Evolutionary conservation across 2,113 vertebrate genomes (phyloP).

Genomic region (Callocephalon fimbriatum): DNA sequence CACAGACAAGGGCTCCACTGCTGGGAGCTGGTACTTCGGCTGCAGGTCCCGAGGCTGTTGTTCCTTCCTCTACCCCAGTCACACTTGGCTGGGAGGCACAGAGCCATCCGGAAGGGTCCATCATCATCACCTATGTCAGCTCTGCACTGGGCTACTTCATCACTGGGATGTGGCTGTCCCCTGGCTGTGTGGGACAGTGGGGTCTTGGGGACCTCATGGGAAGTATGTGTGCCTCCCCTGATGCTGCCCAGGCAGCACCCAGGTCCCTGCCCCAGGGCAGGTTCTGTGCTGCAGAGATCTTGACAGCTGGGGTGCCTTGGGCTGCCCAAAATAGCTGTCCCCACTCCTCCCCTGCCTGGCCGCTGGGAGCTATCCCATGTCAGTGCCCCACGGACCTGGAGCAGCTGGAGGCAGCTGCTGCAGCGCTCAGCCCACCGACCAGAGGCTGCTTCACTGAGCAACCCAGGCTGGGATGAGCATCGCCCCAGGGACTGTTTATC

Average conservation of each 20-base stretch:
- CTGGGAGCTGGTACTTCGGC: not conserved
- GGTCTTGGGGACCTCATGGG: not conserved
- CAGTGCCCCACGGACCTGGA: not conserved
- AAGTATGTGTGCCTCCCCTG: not conserved
- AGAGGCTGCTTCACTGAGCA: fast-evolving
- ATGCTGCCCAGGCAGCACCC: not conserved
- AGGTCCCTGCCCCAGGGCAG: not conserved
- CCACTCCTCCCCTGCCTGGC: not conserved
- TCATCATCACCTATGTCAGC: not conserved
- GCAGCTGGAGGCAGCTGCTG: not conserved
- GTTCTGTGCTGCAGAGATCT: not conserved
- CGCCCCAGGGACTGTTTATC: not conserved
- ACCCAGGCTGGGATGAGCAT: not conserved
- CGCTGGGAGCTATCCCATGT: not conserved
- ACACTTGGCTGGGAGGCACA: not conserved
- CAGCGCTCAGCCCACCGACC: not conserved
- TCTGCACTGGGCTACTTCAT: not conserved
- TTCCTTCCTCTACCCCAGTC: not conserved
- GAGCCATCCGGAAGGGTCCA: not conserved
- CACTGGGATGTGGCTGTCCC: not conserved
- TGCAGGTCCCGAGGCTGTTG: not conserved
- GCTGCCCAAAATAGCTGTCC: slow-evolving; percentile 54
- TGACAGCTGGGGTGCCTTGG: slow-evolving; percentile 38
- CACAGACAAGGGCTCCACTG: not conserved
- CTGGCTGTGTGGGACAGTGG: fast-evolving